Evolutionary conservation across 2,797 vertebrate species (phyloP).

Genomic region (Pipistrellus pygmaeus): DNA sequence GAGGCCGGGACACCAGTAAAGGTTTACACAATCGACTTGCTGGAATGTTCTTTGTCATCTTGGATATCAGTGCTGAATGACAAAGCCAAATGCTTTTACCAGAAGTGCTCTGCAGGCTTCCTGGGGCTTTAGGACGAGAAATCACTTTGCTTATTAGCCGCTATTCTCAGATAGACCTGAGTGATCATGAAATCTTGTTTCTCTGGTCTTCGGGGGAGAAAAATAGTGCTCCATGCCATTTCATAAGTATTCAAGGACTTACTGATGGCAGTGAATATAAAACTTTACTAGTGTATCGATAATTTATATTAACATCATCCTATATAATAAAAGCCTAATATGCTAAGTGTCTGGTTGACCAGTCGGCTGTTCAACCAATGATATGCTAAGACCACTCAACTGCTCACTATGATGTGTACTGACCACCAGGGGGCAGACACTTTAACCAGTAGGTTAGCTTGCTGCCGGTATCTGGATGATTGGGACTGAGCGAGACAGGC

Average conservation of each 20-base stretch:
- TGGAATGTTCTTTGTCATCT: constrained; percentile 47
- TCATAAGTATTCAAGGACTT: constrained; percentile 29
- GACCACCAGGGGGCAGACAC: too few species aligned
- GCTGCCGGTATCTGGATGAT: rapidly evolving
- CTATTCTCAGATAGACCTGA: background rate
- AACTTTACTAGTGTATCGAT: background rate
- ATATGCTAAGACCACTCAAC: too few species aligned
- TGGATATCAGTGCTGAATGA: constrained; percentile 3
- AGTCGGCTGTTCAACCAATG: too few species aligned
- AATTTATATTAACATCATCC: background rate
- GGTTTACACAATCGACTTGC: background rate
- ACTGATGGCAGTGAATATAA: background rate
- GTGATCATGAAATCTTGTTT: background rate
- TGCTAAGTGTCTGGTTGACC: too few species aligned
- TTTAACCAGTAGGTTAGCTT: too few species aligned
- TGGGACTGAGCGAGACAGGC: too few species aligned
- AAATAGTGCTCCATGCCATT: background rate
- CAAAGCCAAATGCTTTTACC: background rate
- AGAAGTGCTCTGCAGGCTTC: background rate
- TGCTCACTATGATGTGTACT: too few species aligned
- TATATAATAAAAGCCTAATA: too few species aligned
- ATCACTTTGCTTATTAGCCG: background rate
- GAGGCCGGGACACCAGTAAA: background rate
- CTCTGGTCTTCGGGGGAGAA: background rate
- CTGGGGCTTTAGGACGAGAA: background rate